Evolutionary conservation across 2,888 invertebrate genomes (phyloP).

Genomic region (Erpobdella octoculata): DNA sequence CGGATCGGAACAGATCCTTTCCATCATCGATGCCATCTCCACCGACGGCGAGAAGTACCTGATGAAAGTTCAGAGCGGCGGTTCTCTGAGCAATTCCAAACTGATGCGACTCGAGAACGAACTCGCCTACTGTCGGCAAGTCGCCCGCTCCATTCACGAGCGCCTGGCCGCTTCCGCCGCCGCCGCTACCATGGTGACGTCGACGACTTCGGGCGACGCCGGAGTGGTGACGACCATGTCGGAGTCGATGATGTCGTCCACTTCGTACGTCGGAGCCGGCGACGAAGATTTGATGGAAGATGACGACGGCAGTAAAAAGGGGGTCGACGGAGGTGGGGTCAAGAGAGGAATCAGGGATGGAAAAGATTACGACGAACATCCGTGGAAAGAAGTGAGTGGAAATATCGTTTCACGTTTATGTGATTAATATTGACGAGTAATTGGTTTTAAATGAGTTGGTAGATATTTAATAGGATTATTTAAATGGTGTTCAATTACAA

Average conservation of each 20-base stretch:
- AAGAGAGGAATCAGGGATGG: too few species aligned
- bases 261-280: not conserved
- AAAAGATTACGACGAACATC: not conserved
- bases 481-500: too few species aligned
- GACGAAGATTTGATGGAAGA: not conserved
- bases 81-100: constrained; percentile 7
- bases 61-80: not conserved
- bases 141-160: constrained; percentile 8
- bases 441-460: too few species aligned
- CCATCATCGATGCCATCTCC: constrained; percentile 15
- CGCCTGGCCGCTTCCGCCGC: not conserved
- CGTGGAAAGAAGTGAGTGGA: not conserved
- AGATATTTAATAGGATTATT: too few species aligned
- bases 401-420: too few species aligned
- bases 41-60: constrained; percentile 5
- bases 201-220: not conserved
- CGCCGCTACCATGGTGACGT: not conserved
- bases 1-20: constrained; percentile 19
- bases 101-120: not conserved
- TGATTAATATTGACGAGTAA: too few species aligned
- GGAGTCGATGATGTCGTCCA: constrained; percentile 9
- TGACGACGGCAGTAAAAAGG: not conserved
- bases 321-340: not conserved
- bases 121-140: constrained; percentile 3
- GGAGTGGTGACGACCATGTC: not conserved